Base-by-base conservation (phyloP, 2,888 invertebrate species). In the Brassicogethes aeneus region DNA sequence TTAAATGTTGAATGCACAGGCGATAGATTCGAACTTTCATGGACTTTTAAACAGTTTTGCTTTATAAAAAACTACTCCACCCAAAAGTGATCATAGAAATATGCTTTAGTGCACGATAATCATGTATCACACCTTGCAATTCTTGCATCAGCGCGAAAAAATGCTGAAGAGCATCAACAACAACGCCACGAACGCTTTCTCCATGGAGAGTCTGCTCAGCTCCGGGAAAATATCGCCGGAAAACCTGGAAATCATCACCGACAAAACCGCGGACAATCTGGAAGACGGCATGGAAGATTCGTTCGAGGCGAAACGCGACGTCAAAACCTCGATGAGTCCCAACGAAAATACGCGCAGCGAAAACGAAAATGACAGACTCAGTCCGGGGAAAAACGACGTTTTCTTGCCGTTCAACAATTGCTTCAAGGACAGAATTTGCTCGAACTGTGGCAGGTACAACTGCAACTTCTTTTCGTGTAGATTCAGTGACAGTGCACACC, bases 401-500 rank as follows among this genome's bases (percentile, higher is more conserved):
- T 62, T 66, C 37, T 44, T 65, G 36, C 55, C 62, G 42, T 62
- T 64, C 44, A 59, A 55, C 42, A n/a, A n/a, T n/a, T 66, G 66
- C 48, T 56, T 67, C 32, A 60, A 63, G 42, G 61, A 55, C 47
- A 55, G 63, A 46, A 59, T 75, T 30, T 77, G 77, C 59, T 73
- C 74, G 34, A 70, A 65, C 41, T 78, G 77, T 47, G 76, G 76
- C 0, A 63, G 73, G 1, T 69, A 70, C 35, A 76, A 77, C 36
- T 77, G 78, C 48, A 74, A 74, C 47, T 63, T 60, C 46, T 56
- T 68, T 42, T 65, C 65, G 45, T 66, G 67, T 50, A 56, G 66
- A 45, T 53, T 66, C 42, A 16, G 37, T 15, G 55, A 50, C 45
- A 54, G 59, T 52, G 59, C 58, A 36, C 45, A 49, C 33, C 45